Evolutionary conservation across 2,888 invertebrate genomes (phyloP).

Genomic region (Andrena fulva): DNA sequence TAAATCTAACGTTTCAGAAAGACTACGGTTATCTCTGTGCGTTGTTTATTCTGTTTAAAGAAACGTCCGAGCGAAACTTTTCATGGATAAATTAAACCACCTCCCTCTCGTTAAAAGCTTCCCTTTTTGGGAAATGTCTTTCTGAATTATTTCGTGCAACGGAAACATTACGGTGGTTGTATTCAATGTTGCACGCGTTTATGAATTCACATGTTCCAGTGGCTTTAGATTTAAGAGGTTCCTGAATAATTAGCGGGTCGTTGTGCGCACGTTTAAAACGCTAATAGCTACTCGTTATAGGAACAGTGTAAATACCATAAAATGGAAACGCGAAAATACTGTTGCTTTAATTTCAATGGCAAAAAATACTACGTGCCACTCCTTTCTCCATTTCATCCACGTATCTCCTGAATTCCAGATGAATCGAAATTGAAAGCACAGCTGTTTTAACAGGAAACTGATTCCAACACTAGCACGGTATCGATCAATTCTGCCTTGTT

Average conservation of each 20-base stretch:
- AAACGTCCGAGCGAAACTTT: background rate
- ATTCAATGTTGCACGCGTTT: constrained; percentile 18
- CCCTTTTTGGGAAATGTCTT: background rate
- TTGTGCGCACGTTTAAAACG: constrained; percentile 17
- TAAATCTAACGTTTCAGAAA: no score
- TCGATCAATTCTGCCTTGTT: background rate
- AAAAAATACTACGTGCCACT: background rate
- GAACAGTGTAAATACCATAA: background rate
- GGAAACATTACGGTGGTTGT: background rate
- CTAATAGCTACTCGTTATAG: constrained; percentile 11
- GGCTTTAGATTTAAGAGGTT: constrained; percentile 25
- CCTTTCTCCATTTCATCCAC: no score
- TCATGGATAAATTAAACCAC: constrained; percentile 11
- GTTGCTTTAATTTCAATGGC: background rate
- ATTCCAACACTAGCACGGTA: background rate
- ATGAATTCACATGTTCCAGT: constrained; percentile 23
- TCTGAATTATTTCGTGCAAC: constrained; percentile 14
- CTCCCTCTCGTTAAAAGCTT: background rate
- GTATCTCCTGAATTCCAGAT: no score
- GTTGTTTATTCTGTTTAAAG: background rate
- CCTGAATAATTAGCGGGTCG: constrained; percentile 37
- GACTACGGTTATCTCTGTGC: no score
- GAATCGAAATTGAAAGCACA: background rate
- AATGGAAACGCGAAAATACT: background rate
- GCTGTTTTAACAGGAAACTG: background rate